phyloP scores from a whole-genome alignment of 2,113 vertebrate genomes.

The Lepisosteus osseus region DNA sequence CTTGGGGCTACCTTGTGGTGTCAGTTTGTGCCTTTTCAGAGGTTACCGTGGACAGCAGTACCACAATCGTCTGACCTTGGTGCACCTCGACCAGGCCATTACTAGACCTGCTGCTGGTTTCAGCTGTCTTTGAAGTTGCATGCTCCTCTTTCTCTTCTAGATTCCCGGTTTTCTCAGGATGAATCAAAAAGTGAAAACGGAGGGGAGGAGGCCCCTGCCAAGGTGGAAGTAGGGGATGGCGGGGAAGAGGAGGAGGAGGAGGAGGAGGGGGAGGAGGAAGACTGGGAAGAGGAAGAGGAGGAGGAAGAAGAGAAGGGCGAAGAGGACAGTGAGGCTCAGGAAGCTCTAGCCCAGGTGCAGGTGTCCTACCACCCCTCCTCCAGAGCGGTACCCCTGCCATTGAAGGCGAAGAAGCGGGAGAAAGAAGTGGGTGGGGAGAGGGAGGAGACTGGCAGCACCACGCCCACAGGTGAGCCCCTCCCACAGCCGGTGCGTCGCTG shows the following conservation, averaged over 20 bases:
- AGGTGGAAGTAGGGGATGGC: neutral
- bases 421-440: conserved; percentile 22
- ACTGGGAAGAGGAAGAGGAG: neutral
- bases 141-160: conserved; percentile 6
- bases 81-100: no score
- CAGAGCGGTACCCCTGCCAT: neutral
- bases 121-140: neutral
- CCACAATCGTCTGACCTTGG: no score
- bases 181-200: conserved; percentile 20
- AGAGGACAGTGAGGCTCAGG: neutral
- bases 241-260: neutral
- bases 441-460: conserved; percentile 21
- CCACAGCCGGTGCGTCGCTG: neutral
- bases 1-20: no score
- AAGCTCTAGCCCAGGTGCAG: neutral
- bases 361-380: neutral
- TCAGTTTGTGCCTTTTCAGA: no score
- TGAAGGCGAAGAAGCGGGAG: conserved; percentile 9
- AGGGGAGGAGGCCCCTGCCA: neutral
- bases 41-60: no score
- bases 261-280: neutral
- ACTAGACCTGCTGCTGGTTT: no score
- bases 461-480: conserved; percentile 23
- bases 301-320: neutral
- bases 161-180: conserved; percentile 28